Conservation (phyloP, 2,797 vertebrate species). For the Mus spretus region DNA sequence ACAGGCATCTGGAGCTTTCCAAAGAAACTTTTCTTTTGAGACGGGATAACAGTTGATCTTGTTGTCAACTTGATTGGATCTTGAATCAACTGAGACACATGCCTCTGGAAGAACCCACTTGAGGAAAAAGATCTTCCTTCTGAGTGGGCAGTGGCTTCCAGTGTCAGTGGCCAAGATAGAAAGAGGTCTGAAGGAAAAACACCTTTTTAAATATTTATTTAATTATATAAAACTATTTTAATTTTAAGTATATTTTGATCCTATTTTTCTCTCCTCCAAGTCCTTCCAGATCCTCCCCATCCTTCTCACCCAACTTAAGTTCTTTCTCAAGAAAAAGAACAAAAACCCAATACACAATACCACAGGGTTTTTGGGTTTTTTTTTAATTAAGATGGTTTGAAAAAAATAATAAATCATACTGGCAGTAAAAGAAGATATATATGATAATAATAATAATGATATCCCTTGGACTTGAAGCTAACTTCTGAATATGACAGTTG, state of each 20-base stretch:
- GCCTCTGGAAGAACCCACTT: background rate
- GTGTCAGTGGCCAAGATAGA: background rate
- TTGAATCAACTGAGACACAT: background rate
- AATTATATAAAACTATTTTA: background rate
- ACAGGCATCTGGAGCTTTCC: background rate
- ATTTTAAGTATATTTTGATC: background rate
- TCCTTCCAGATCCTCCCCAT: too few species aligned
- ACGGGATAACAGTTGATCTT: background rate
- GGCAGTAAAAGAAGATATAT: constrained; percentile 13
- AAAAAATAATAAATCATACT: constrained; percentile 1
- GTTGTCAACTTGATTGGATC: background rate
- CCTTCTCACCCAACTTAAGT: background rate
- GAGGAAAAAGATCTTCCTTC: background rate
- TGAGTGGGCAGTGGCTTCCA: background rate
- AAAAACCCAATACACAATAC: background rate
- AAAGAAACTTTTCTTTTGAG: background rate
- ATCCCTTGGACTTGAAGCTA: background rate
- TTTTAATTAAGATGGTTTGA: background rate
- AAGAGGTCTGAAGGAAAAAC: background rate
- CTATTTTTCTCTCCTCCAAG: background rate
- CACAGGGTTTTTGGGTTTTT: background rate
- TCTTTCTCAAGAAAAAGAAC: too few species aligned
- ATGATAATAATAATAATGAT: background rate
- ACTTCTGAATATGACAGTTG: constrained; percentile 18
- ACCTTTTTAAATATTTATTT: background rate